Conservation (phyloP, 2,888 invertebrate species). For the Polydrusus pterygomalis region DNA sequence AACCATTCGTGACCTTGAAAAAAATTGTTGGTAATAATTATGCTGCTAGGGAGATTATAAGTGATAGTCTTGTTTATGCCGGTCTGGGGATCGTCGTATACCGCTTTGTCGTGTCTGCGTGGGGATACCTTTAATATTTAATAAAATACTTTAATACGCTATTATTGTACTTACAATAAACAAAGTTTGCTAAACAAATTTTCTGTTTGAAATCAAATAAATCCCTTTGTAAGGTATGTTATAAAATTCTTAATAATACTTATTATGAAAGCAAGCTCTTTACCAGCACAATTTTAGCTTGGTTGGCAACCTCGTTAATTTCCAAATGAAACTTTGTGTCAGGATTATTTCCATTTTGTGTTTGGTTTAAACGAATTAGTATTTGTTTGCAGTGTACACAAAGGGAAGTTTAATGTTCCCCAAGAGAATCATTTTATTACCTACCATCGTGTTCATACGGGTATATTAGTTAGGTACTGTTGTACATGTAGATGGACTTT, state of each 20-base stretch:
- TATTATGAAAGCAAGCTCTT: neutral
- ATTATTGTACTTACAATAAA: too few relatives aligned
- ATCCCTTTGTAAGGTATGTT: too few relatives aligned
- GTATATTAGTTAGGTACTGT: neutral
- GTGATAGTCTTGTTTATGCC: too few relatives aligned
- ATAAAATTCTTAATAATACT: neutral
- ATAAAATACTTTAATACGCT: too few relatives aligned
- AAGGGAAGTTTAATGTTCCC: neutral
- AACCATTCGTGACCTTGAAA: too few relatives aligned
- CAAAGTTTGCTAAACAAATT: too few relatives aligned
- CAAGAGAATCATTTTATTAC: slow-evolving; percentile 2
- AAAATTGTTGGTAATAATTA: too few relatives aligned
- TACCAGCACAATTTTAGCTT: neutral
- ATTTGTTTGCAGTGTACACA: slow-evolving; percentile 14
- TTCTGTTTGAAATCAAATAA: too few relatives aligned
- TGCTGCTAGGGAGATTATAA: too few relatives aligned
- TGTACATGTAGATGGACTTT: neutral
- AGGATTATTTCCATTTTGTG: slow-evolving; percentile 15
- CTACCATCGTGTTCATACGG: neutral
- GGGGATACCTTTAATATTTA: too few relatives aligned
- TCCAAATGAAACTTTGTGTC: neutral
- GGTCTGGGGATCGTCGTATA: too few relatives aligned
- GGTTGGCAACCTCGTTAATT: neutral
- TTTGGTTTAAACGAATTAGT: slow-evolving; percentile 10
- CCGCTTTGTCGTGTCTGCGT: too few relatives aligned